phyloP scores from a whole-genome alignment of 2,113 vertebrate genomes.

The Neodon shergylaensis region DNA sequence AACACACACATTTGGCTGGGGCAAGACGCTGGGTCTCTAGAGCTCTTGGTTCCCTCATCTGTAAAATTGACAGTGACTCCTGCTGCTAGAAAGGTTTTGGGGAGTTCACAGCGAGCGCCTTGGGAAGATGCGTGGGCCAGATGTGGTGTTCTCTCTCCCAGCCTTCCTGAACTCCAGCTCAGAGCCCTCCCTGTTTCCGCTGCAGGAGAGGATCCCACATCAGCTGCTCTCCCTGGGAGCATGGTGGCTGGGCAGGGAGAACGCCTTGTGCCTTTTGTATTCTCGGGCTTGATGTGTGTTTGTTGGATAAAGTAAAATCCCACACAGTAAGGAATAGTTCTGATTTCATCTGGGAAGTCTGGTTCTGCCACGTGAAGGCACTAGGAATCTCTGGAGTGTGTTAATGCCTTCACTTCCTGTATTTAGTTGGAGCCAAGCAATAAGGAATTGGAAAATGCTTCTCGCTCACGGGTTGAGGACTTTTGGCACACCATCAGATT shows the following conservation, averaged over 20 bases:
- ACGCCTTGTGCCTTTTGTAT: neutral
- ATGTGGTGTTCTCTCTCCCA: neutral
- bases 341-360: conserved; percentile 19
- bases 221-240: neutral
- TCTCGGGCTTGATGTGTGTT: neutral
- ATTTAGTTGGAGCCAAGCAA: neutral
- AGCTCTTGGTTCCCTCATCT: conserved; percentile 42
- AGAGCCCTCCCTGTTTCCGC: rapidly evolving
- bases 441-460: neutral
- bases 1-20: conserved; percentile 3
- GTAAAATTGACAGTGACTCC: conserved; percentile 2
- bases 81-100: neutral
- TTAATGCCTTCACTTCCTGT: neutral
- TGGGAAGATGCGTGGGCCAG: neutral
- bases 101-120: neutral
- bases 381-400: neutral
- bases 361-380: neutral
- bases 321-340: neutral
- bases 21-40: neutral
- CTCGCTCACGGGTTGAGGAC: neutral
- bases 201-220: neutral
- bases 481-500: neutral
- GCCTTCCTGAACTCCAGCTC: neutral
- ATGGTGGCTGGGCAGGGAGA: neutral
- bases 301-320: neutral